Evolutionary conservation across 2,797 vertebrate species (phyloP), one percentile per base, ranked within the genome.

Genomic region (Adrianichthys oophorus): DNA sequence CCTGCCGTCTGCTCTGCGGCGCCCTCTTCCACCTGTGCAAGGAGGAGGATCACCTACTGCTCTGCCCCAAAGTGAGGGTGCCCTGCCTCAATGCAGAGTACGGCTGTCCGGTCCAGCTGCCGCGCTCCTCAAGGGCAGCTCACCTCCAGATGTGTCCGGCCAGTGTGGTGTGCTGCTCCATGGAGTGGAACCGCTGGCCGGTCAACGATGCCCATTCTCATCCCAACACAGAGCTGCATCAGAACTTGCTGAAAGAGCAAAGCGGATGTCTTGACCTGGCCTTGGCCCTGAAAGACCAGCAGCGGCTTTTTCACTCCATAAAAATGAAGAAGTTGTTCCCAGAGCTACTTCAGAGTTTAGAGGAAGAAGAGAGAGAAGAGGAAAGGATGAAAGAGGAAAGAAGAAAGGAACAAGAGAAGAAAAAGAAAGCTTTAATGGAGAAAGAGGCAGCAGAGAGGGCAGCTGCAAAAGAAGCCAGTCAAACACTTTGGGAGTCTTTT

Each of bases 121-220:
- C 91, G 16, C 96, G 96, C 54, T 94, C 91, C 59, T 93, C 92
- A 12, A 89, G 81, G 77, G 94, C 93, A 0, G 92, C 92, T 55
- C 98, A 99, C 76, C 91, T 99, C 44, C 90, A 89, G 56, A 84
- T 85, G 51, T 99, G 97, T 65, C 96, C 98, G 0, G 96, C 97
- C 82, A 99, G 98, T 0, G 83, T 96, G 37, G 94, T 99, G 46
- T 92, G 91, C 76, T 99, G 98, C 85, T 95, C 95, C 0, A 95
- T 98, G 96, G 96, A 98, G 59, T 99, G 97, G 97, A n/a, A n/a
- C n/a, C 95, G 95, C 54, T 98, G 95, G 94, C 96, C 96, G 0
- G 87, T 91, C 0, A 84, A 93, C 7, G 94, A 97, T 19, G 91
- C 92, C 0, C 90, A 94, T 46, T 90, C 89, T 1, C 55, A 79